These are phyloP conservation scores for Ips nitidus DNA, from an alignment of 1,140 invertebrate species.

Conservation along the genomic window DNA sequence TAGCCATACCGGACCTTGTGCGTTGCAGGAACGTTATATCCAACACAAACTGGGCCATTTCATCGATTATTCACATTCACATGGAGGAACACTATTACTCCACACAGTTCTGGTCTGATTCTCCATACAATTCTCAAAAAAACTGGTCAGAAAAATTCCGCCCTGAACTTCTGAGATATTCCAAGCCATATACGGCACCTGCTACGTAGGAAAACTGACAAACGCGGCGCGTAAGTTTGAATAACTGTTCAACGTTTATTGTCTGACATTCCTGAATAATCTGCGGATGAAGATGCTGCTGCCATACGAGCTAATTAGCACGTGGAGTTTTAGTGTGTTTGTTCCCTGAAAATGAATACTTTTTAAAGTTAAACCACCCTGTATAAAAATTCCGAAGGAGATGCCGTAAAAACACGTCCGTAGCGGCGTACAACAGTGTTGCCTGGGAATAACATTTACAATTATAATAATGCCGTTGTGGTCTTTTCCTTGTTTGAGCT, in stretches of 20 bases:
- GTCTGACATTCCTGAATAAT: slow-evolving; percentile 29
- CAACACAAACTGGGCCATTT: background rate
- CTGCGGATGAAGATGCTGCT: background rate
- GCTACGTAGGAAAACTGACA: too few species aligned
- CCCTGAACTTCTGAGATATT: too few species aligned
- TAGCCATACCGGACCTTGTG: slow-evolving; percentile 10
- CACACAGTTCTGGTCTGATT: too few species aligned
- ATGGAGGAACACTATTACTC: too few species aligned
- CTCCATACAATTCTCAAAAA: too few species aligned
- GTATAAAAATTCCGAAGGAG: slow-evolving; percentile 22
- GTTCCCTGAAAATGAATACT: slow-evolving; percentile 8
- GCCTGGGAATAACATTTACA: slow-evolving; percentile 28
- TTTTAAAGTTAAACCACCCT: slow-evolving; percentile 26
- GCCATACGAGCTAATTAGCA: background rate
- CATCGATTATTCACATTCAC: too few species aligned
- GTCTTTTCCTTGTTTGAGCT: slow-evolving; percentile 27
- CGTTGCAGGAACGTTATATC: background rate
- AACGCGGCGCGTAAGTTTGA: slow-evolving; percentile 14
- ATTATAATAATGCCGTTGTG: slow-evolving; percentile 29
- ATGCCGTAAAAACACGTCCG: slow-evolving; percentile 27
- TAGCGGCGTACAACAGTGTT: slow-evolving; percentile 19
- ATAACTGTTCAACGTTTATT: slow-evolving; percentile 26
- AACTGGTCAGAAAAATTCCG: too few species aligned
- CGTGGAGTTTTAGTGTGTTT: background rate
- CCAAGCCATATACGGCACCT: too few species aligned